Evolutionary conservation across 2,888 invertebrate genomes (phyloP), one percentile per base, ranked within the genome.

Genomic region (Drymonia ruficornis): DNA sequence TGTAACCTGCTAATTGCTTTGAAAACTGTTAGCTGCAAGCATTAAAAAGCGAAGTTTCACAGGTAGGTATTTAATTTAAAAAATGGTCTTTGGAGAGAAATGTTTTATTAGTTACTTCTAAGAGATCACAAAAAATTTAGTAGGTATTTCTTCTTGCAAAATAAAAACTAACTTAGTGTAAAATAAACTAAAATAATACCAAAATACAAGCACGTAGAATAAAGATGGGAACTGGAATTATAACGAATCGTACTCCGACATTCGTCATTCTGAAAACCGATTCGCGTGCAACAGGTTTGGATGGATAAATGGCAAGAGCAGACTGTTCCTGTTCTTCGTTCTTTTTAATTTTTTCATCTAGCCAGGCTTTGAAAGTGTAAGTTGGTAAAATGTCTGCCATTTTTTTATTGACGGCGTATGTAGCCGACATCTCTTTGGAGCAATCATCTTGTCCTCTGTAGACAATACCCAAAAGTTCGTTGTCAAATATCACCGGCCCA

Each of bases 381-480:
- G 80, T 80, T 19, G 91, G 89, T 57, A 89, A 61, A 61, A 87
- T 68, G 38, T 85, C 80, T 29, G 74, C 78, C 66, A 91, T 71
- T 56, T 69, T 72, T 71, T 89, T 90, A 65, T 88, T 86, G 5
- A 86, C 64, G 49, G 87, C 79, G 61, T 85, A 91, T 0, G 68
- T 69, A 7, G 85, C 72, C 15, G 85, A 70, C 59, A 91, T 86
- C 71, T 89, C 87, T 62, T 78, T 78, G 13, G 80, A 75, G 65
- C 91, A 92, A 49, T 81, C 80, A 5, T 73, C 63, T 74, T 86
- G 80, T 15, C 91, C 91, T 56, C 66, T 75, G 7, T 68, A 65
- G 6, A 91, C 69, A 28, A 92, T 70, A n/a, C 91, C 91, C 49
- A 89, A 63, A 4, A 92, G 75, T 74, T 89, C 83, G 63, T 87